Evolutionary conservation across 2,888 invertebrate species (phyloP), one percentile per base, ranked within the genome.

Genomic region (Poecilobothrus nobilitatus): DNA sequence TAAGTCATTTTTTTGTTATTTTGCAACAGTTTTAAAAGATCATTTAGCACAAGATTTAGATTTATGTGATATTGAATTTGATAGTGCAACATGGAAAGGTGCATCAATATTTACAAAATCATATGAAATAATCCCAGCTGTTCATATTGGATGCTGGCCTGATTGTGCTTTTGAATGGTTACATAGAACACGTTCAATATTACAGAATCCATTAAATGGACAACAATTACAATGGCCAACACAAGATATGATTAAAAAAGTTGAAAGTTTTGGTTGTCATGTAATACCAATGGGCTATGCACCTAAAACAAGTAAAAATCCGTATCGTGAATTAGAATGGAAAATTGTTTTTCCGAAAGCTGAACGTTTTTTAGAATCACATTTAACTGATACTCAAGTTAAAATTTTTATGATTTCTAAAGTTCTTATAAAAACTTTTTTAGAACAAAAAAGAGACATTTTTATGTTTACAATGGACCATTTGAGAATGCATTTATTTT

Each of bases 261-360:
- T 91, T 3, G 84, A 85, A 68, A 85, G 85, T 5, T 85, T 87
- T 67, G 89, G 90, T 2, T 91, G 89, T 74, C 85, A 89, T 71
- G 80, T 91, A 34, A 84, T 91, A 15, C 92, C 93, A 0, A 82
- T 88, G 71, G 90, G 91, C 9, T 89, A 86, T 78, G 83, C 87
- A 65, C 85, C 87, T 7, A 89, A 88, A 75, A 83, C 85, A 68
- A 85, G 86, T 2, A 78, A 80, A 21, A 90, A 89, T 77, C 82
- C 84, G 0, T 84, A 87, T 44, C 85, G 86, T 66, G 85, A 87
- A 70, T 80, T 91, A 22, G 91, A 93, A 78, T 94, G 93, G 93
- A 89, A 88, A 78, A 84, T 92, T 3, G 85, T 86, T 63, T 93
- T 92, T 76, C 91, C 91, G 0, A 87, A 88, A 68, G 91, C 90